Base-by-base conservation (phyloP, 1,140 invertebrate genomes). In the Samia ricini region DNA sequence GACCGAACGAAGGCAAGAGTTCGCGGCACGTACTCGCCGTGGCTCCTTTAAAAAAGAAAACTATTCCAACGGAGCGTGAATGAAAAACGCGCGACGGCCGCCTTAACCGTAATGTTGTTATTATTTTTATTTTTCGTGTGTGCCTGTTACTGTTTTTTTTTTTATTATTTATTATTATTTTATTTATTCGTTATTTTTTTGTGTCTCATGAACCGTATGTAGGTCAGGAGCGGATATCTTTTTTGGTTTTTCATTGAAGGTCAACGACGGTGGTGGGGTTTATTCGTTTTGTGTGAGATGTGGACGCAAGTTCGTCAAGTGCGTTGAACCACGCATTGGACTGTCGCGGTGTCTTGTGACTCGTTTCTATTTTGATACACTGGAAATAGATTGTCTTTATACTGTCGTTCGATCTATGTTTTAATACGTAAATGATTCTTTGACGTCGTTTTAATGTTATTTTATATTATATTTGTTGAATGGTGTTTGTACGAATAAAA, bases 51-150 rank as follows among this genome's bases (percentile, higher is more conserved):
- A 89, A n/a, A 87, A 87, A 83, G 83, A 88, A 76, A 85, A 89
- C 83, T 89, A 89, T 86, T 77, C 71, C 69, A 77, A 66, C 78
- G 71, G 68, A 85, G 86, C 84, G 86, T 89, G 83, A 89, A 89
- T 89, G 86, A 86, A 85, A 85, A 88, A 86, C 79, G 76, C 79
- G 72, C 68, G 69, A 74, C 77, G 70, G 57, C 64, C 63, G 69
- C 75, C 73, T n/a, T 84, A 76, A 87, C 86, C 80, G 85, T 88
- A 87, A 89, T 85, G 81, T 82, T 72, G 72, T 85, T 85, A 85
- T 88, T 86, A 83, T 83, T 87, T 86, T 89, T 87, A 82, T 86
- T 87, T 59, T 85, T n/a, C n/a, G n/a, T 59, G 64, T 68, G 60
- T 75, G 67, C 62, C 58, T 60, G 63, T 72, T 65, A 50, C 66